Percentiles rank a stretch among this genome's conserved stretches.
phyloP scores from a whole-genome alignment of 1,140 invertebrate genomes.

The Drosophila aff. region DNA sequence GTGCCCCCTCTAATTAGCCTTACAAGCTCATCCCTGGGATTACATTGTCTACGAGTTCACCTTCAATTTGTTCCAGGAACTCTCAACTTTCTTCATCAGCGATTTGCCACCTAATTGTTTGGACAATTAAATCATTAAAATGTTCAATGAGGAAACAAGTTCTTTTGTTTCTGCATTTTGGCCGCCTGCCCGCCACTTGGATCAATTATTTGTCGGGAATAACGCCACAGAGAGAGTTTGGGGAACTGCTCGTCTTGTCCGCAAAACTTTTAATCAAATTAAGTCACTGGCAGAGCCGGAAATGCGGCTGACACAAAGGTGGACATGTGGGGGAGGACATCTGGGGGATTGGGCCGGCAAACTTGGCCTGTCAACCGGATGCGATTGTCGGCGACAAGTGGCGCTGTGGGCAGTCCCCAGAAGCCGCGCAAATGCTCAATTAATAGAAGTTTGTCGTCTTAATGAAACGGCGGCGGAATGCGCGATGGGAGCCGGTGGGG shows the following conservation, averaged over 20 bases:
- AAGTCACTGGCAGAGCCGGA: constrained; percentile 71
- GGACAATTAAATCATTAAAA: constrained; percentile 77
- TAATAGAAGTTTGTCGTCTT: constrained; percentile 75
- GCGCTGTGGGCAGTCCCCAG: constrained; percentile 64
- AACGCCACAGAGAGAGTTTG: background rate
- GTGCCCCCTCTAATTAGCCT: constrained; percentile 33
- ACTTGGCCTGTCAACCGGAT: constrained; percentile 65
- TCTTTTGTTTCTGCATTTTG: constrained; percentile 41
- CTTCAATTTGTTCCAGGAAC: constrained; percentile 16
- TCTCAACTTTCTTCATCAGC: constrained; percentile 42
- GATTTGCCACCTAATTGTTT: constrained; percentile 70
- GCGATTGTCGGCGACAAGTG: constrained; percentile 72
- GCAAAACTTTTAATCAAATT: constrained; percentile 82
- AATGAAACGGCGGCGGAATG: constrained; percentile 61
- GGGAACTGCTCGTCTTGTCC: constrained; percentile 45
- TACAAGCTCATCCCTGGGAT: constrained; percentile 35
- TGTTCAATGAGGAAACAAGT: constrained; percentile 48
- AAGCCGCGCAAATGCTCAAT: constrained; percentile 79
- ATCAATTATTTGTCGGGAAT: constrained; percentile 42
- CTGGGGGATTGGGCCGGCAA: constrained; percentile 11
- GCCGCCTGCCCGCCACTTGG: constrained; percentile 38
- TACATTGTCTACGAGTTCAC: constrained; percentile 43
- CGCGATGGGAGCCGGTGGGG: background rate
- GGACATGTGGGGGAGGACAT: constrained; percentile 59
- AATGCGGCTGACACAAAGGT: constrained; percentile 72